Percentiles rank a stretch among this genome's conserved stretches.
These are phyloP conservation scores for Trichosurus vulpecula DNA, from an alignment of 2,797 vertebrate genomes.

Conservation along the genomic window DNA sequence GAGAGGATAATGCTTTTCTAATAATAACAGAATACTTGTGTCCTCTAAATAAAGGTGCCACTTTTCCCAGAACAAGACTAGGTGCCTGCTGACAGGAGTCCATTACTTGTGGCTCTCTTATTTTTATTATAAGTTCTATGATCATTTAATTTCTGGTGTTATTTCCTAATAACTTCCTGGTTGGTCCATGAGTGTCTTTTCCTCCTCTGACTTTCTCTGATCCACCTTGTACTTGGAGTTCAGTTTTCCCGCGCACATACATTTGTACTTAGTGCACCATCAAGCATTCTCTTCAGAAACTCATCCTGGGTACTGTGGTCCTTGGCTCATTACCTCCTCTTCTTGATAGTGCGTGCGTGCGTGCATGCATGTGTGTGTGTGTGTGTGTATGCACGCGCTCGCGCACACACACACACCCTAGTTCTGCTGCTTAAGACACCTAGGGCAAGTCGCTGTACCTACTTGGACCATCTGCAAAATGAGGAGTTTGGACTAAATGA, in stretches of 20 bases:
- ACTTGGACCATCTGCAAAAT: not conserved
- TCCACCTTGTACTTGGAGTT: not conserved
- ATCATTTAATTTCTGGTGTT: conserved; percentile 6
- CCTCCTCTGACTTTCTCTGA: conserved; percentile 15
- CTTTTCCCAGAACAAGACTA: not conserved
- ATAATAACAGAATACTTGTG: not conserved
- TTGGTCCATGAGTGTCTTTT: not conserved
- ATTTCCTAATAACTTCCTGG: not conserved
- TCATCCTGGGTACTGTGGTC: not conserved
- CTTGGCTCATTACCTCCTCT: not conserved
- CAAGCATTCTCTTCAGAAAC: not conserved
- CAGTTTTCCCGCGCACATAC: not conserved
- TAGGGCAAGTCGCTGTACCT: no score
- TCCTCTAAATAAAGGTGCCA: not conserved
- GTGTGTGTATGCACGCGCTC: not conserved
- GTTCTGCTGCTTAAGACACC: no score
- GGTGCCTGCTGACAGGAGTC: not conserved
- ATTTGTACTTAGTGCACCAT: not conserved
- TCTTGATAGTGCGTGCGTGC: not conserved
- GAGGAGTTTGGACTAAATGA: not conserved
- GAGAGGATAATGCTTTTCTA: conserved; percentile 11
- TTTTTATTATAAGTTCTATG: not conserved
- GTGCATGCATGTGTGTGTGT: not conserved
- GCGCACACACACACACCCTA: not conserved
- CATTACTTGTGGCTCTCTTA: not conserved